Evolutionary conservation across 2,888 invertebrate species (phyloP).

Genomic region (Capitulum mitella): DNA sequence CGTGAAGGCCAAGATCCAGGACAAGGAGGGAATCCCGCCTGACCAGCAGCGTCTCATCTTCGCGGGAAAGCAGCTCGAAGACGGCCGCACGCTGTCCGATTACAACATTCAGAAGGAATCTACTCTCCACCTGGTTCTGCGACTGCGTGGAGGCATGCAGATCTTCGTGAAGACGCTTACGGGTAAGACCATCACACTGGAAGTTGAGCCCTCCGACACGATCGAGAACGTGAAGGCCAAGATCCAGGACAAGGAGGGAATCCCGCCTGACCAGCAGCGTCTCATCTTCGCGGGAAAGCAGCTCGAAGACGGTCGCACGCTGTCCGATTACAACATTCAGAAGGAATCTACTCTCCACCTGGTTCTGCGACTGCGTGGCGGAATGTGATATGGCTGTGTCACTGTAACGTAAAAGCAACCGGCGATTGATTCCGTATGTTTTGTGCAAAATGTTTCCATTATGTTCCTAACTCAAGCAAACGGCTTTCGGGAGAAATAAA

Average conservation of each 20-base stretch:
- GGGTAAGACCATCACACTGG: constrained; percentile 44
- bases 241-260: constrained; percentile 81
- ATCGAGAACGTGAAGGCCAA: constrained; percentile 87
- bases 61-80: constrained; percentile 54
- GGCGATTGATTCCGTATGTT: not conserved
- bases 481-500: not conserved
- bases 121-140: constrained; percentile 46
- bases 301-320: constrained; percentile 51
- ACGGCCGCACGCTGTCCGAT: constrained; percentile 49
- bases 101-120: constrained; percentile 53
- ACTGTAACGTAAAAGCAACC: too few species aligned
- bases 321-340: constrained; percentile 51
- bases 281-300: constrained; percentile 55
- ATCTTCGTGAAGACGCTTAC: constrained; percentile 50
- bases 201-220: constrained; percentile 40
- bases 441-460: not conserved
- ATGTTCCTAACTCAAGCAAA: not conserved
- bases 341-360: constrained; percentile 52
- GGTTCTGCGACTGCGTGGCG: constrained; percentile 33
- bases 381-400: constrained; percentile 36
- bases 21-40: constrained; percentile 60
- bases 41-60: constrained; percentile 55
- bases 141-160: constrained; percentile 42
- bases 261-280: constrained; percentile 55
- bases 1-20: constrained; percentile 95